These are phyloP conservation scores for Drosophila diplacantha DNA, from an alignment of 2,888 invertebrate species.

Conservation along the genomic window DNA sequence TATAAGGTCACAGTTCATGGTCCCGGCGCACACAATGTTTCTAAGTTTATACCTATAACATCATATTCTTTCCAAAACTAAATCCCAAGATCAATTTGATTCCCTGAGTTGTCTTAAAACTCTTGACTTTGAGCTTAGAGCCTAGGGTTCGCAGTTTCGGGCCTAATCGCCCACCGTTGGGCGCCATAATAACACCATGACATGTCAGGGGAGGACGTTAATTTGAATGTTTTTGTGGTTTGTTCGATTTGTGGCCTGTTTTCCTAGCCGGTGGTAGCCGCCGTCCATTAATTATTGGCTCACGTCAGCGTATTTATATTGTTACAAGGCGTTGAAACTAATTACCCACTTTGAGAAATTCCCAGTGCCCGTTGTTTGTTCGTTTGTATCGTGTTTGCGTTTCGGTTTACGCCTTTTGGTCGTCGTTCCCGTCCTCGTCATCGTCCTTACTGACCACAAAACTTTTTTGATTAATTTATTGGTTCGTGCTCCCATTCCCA, in stretches of 20 bases:
- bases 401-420: conserved; percentile 27
- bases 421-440: neutral
- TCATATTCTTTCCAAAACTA: too few species aligned
- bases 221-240: conserved; percentile 11
- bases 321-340: conserved; percentile 67
- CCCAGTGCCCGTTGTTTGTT: neutral
- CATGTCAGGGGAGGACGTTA: conserved; percentile 13
- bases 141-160: neutral
- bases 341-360: conserved; percentile 43
- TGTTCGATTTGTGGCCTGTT: conserved; percentile 29
- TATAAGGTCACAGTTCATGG: neutral
- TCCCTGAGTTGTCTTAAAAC: neutral
- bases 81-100: neutral
- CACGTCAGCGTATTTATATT: conserved; percentile 58
- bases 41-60: neutral
- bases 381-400: conserved; percentile 27
- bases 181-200: neutral
- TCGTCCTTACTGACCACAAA: conserved; percentile 17
- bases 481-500: conserved; percentile 16
- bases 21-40: neutral
- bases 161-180: neutral
- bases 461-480: conserved; percentile 43
- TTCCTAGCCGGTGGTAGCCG: conserved; percentile 10
- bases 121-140: neutral
- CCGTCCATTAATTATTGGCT: conserved; percentile 58